Percentiles rank a stretch among this genome's conserved stretches.
Conservation (phyloP, 2,113 vertebrate genomes). For the Heloderma charlesbogerti region DNA sequence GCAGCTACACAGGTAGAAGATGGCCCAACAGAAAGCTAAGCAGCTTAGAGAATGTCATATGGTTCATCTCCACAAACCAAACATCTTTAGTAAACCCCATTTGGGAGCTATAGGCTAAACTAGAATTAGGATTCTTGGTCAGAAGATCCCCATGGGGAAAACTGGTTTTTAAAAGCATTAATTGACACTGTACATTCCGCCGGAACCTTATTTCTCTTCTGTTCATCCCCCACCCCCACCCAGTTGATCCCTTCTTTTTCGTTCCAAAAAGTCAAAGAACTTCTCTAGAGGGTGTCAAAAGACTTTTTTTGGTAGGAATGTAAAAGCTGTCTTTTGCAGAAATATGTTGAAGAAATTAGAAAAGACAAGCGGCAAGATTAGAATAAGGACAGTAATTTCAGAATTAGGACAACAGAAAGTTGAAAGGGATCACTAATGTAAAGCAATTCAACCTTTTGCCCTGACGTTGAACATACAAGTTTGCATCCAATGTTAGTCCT, state of each 20-base stretch:
- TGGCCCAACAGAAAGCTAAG: constrained; percentile 49
- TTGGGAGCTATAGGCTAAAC: background rate
- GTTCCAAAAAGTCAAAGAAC: background rate
- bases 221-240: rapidly evolving
- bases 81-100: background rate
- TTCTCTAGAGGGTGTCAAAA: rapidly evolving
- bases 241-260: rapidly evolving
- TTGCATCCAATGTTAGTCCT: too few species aligned
- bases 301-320: background rate
- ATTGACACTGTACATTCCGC: background rate
- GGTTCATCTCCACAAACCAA: constrained; percentile 43
- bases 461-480: background rate
- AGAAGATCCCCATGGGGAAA: rapidly evolving
- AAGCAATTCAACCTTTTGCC: background rate
- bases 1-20: constrained; percentile 73
- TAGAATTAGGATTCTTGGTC: background rate
- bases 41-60: constrained; percentile 34
- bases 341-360: background rate
- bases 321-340: too few species aligned
- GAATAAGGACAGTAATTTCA: constrained; percentile 12
- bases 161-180: background rate
- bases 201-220: background rate
- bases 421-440: background rate
- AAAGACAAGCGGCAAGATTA: rapidly evolving
- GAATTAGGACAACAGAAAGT: background rate